phyloP scores from a whole-genome alignment of 2,888 invertebrate genomes.

The Colletes collaris region DNA sequence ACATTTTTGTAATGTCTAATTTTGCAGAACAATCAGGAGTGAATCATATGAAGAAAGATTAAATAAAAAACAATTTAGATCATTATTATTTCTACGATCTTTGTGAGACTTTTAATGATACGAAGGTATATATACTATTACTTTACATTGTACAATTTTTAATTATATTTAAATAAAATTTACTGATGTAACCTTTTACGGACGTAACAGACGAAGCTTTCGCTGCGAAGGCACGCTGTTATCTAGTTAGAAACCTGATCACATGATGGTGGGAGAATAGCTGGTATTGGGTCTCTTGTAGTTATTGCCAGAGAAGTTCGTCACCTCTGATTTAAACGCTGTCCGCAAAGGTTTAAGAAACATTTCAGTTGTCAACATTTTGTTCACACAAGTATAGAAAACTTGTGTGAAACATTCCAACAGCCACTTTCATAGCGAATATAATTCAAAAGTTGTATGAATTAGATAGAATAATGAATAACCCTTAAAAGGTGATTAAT shows the following conservation, averaged over 20 bases:
- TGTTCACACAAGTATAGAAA: constrained; percentile 26
- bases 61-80: constrained; percentile 67
- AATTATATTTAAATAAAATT: constrained; percentile 35
- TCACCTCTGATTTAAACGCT: too few species aligned
- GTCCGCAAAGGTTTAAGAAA: too few species aligned
- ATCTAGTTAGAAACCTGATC: too few species aligned
- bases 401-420: constrained; percentile 22
- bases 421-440: constrained; percentile 20
- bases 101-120: constrained; percentile 33
- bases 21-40: constrained; percentile 70
- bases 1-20: constrained; percentile 15
- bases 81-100: constrained; percentile 34
- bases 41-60: constrained; percentile 81
- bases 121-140: constrained; percentile 42
- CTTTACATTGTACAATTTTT: constrained; percentile 28
- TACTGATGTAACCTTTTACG: constrained; percentile 20
- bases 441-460: constrained; percentile 25
- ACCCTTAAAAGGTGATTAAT: constrained; percentile 8
- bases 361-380: constrained; percentile 6
- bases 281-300: too few species aligned
- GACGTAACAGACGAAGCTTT: too few species aligned
- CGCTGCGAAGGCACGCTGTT: too few species aligned
- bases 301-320: too few species aligned
- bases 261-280: too few species aligned
- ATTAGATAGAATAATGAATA: constrained; percentile 36